Conservation (phyloP, 2,113 vertebrate genomes). For the Choloepus hoffmanni region DNA sequence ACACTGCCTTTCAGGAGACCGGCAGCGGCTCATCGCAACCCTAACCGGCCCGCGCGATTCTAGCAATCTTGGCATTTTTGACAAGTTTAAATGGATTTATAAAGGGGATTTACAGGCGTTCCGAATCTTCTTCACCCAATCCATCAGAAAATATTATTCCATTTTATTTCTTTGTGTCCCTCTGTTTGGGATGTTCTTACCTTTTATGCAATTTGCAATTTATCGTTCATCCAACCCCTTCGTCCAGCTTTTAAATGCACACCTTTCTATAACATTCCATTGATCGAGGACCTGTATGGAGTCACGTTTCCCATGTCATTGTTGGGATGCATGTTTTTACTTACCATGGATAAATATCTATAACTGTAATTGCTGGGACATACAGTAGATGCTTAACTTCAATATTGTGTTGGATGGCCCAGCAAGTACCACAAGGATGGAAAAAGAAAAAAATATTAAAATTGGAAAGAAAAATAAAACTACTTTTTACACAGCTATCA, state of each 20-base stretch:
- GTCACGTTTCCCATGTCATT: accelerated
- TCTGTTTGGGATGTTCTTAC: background rate
- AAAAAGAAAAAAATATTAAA: background rate
- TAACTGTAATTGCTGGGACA: background rate
- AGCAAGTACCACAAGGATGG: background rate
- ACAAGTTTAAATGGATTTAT: background rate
- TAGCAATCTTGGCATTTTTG: background rate
- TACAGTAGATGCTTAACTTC: no score
- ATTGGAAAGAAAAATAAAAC: background rate
- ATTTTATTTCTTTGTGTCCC: accelerated
- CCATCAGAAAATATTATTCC: background rate
- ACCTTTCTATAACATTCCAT: accelerated
- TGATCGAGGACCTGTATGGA: accelerated
- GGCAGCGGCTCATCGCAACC: accelerated
- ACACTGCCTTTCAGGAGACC: accelerated
- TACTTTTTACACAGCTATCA: background rate
- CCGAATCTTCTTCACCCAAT: background rate
- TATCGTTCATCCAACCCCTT: accelerated
- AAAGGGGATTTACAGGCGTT: background rate
- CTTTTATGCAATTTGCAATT: accelerated
- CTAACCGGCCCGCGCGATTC: background rate
- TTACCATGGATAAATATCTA: no score
- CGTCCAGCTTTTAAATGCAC: accelerated
- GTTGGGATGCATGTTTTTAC: accelerated
- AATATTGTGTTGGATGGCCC: accelerated